A percentile compares a stretch with the other conserved stretches of the same genome.
phyloP scores from a whole-genome alignment of 2,113 vertebrate species.

The Leuciscus idus region DNA sequence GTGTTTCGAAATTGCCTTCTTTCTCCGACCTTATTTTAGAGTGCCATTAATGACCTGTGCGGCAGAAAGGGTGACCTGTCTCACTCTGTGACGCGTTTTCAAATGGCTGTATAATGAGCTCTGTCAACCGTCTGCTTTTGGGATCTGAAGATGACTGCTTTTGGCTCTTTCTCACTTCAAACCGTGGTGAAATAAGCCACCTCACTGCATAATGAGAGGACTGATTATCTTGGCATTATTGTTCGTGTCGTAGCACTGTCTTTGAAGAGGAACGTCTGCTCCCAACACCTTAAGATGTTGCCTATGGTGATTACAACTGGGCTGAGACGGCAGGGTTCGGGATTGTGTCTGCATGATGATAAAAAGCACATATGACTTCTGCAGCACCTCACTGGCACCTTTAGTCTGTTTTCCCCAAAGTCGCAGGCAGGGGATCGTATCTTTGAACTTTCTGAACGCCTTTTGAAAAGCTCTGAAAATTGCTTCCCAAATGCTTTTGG shows the following conservation, averaged over 20 bases:
- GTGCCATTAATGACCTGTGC: conserved; percentile 24
- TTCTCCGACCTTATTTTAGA: conserved; percentile 6
- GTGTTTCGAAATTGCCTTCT: conserved; percentile 23
- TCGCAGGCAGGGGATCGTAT: conserved; percentile 51
- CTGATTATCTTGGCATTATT: conserved; percentile 67
- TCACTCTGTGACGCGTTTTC: conserved; percentile 47
- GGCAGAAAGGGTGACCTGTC: conserved; percentile 43
- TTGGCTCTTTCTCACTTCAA: conserved; percentile 45
- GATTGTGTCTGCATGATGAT: conserved; percentile 52
- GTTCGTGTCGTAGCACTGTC: conserved; percentile 47
- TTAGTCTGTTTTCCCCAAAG: conserved; percentile 63
- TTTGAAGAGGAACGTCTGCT: conserved; percentile 59
- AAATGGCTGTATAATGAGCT: conserved; percentile 56
- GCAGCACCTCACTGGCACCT: conserved; percentile 58
- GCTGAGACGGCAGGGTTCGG: conserved; percentile 30
- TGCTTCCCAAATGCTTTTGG: conserved; percentile 24
- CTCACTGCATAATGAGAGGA: conserved; percentile 66
- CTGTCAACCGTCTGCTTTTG: conserved; percentile 42
- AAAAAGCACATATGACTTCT: conserved; percentile 65
- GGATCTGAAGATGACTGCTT: conserved; percentile 49
- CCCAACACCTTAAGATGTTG: conserved; percentile 53
- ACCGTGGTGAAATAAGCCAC: conserved; percentile 51
- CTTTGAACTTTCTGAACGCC: conserved; percentile 14
- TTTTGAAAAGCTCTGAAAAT: conserved; percentile 32
- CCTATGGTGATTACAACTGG: conserved; percentile 64